phyloP scores from a whole-genome alignment of 1,140 invertebrate species.

The Hestina assimilis region DNA sequence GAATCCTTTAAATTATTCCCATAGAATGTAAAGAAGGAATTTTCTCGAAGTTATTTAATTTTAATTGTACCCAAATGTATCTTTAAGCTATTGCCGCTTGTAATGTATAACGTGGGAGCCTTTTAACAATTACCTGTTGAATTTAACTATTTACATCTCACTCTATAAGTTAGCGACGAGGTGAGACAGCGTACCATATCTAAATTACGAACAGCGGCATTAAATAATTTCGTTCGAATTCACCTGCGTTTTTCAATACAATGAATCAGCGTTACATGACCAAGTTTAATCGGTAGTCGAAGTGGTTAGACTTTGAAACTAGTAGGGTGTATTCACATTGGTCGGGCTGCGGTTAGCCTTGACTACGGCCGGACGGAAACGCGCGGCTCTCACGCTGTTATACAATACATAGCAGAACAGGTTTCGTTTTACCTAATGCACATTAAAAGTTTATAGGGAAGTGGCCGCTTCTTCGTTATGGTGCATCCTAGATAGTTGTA shows the following conservation, averaged over 20 bases:
- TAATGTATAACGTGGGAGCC: conserved; percentile 30
- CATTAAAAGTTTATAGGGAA: conserved; percentile 43
- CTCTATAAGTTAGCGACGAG: conserved; percentile 16
- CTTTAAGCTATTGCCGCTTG: conserved; percentile 7
- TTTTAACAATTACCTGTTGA: conserved; percentile 31
- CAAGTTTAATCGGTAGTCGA: conserved; percentile 15
- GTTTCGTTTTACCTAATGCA: conserved; percentile 52
- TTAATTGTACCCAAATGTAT: neutral
- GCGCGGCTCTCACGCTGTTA: conserved; percentile 23
- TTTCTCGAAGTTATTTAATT: neutral
- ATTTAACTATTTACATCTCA: conserved; percentile 25
- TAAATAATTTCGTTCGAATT: conserved; percentile 32
- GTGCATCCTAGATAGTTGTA: conserved; percentile 26
- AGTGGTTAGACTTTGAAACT: conserved; percentile 7
- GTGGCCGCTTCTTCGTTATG: conserved; percentile 13
- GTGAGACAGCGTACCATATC: conserved; percentile 21
- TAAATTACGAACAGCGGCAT: conserved; percentile 24
- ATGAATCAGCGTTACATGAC: conserved; percentile 34
- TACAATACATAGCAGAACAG: conserved; percentile 50
- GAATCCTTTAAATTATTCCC: too few species aligned
- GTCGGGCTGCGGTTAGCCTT: conserved; percentile 40
- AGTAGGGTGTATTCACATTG: conserved; percentile 22
- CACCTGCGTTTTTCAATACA: conserved; percentile 30
- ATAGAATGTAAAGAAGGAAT: neutral
- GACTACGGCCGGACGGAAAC: conserved; percentile 40